Evolutionary conservation across 2,113 vertebrate genomes (phyloP).

Genomic region (Megatriorchis doriae): DNA sequence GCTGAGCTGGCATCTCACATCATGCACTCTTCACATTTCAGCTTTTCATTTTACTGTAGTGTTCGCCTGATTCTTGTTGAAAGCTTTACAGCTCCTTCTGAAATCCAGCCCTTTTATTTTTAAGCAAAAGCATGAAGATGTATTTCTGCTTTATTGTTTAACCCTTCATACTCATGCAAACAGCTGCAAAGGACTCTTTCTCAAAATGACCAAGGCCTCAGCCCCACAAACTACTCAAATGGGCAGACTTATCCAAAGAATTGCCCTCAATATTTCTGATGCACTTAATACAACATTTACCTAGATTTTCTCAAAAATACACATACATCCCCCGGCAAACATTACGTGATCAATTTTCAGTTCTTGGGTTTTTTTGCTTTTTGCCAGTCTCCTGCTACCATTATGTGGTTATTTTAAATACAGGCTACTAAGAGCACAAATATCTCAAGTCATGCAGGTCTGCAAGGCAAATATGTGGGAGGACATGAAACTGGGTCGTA

Average conservation of each 20-base stretch:
- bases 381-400: not conserved
- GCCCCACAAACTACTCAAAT: not conserved
- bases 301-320: not conserved
- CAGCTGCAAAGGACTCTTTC: not conserved
- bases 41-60: not conserved
- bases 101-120: not conserved
- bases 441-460: not conserved
- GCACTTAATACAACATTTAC: not conserved
- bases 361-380: not conserved
- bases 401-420: not conserved
- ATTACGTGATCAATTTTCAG: not conserved
- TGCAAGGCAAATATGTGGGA: not conserved
- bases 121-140: not conserved
- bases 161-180: not conserved
- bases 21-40: not conserved
- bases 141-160: conserved; percentile 5
- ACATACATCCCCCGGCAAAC: not conserved
- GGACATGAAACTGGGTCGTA: not conserved
- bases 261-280: not conserved
- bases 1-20: not conserved
- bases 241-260: not conserved
- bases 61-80: not conserved
- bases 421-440: not conserved
- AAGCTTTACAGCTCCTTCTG: conserved; percentile 1
- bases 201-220: not conserved